A percentile compares a stretch with the other conserved stretches of the same genome.
phyloP scores from a whole-genome alignment of 1,140 invertebrate genomes.

The Agrypnia vestita region DNA sequence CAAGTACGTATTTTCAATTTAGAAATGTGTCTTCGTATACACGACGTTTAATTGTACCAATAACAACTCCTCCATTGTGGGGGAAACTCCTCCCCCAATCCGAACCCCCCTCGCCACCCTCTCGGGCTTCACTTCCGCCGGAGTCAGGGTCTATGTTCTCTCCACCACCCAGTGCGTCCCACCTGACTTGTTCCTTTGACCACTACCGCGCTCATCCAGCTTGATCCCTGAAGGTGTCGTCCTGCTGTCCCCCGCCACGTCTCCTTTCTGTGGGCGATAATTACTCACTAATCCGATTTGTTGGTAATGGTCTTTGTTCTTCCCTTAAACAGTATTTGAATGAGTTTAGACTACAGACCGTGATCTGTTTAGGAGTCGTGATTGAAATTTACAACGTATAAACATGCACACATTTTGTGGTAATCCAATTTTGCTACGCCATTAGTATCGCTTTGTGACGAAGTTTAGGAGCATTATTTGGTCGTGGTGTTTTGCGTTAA shows the following conservation, averaged over 20 bases:
- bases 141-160: neutral
- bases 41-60: constrained; percentile 43
- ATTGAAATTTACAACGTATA: constrained; percentile 19
- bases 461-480: no score
- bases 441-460: no score
- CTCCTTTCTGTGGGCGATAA: constrained; percentile 31
- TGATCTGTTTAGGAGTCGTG: constrained; percentile 12
- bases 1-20: constrained; percentile 23
- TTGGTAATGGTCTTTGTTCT: constrained; percentile 53
- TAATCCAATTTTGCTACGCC: constrained; percentile 1
- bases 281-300: constrained; percentile 53
- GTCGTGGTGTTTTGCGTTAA: no score
- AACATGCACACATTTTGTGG: neutral
- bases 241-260: neutral
- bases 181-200: constrained; percentile 42
- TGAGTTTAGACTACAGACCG: constrained; percentile 40
- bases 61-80: neutral
- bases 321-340: constrained; percentile 52
- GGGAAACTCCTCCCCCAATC: neutral
- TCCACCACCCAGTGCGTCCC: neutral
- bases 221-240: constrained; percentile 20
- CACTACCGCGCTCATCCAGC: neutral
- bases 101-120: neutral
- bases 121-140: neutral
- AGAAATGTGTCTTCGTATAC: constrained; percentile 24